Base-by-base conservation (phyloP, 2,888 invertebrate genomes). In the Leptinotarsa rubiginosa region DNA sequence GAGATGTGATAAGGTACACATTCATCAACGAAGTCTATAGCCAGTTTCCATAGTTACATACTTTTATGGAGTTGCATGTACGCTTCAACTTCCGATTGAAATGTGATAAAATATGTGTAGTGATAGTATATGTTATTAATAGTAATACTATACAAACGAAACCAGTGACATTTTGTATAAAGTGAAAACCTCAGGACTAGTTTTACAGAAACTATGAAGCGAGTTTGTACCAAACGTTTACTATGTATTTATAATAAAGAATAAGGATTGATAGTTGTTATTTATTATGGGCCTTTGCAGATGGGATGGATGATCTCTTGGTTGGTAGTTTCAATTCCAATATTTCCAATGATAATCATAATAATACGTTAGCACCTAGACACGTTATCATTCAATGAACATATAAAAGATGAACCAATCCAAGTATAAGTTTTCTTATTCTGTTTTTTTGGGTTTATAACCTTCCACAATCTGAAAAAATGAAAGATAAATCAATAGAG, bases 41-140 rank as follows among this genome's bases (percentile, higher is more conserved):
- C 41, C 62, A 41, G 49, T 49, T 22, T 52, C 31, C n/a, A 31
- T 31, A 15, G 13, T n/a, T 54, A 41, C 41, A 41, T 41, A 31
- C 31, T 54, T 52, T 54, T 18, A 54, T 66, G 72, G 56, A 74
- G 69, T 74, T 75, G 69, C 69, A 72, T 71, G 56, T 18, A 69
- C 47, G 22, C 56, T 77, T 49, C 75, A 59, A 67, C 70, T 80
- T 79, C 78, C 79, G 75, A 77, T 75, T 77, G 67, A 75, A 79
- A 78, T 79, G 80, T 80, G 80, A 80, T 80, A 80, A 75, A 50
- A 67, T 68, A 69, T 69, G 18, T 69, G 41, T 76, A 76, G 77
- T 76, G 73, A 76, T 77, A 76, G 65, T 65, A 54, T 64, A 56
- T 66, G 67, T 25, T 50, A 59, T 64, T 41, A 41, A 47, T 65